Evolutionary conservation across 1,140 invertebrate genomes (phyloP), one percentile per base, ranked within the genome.

Genomic region (Melitaea cinxia): DNA sequence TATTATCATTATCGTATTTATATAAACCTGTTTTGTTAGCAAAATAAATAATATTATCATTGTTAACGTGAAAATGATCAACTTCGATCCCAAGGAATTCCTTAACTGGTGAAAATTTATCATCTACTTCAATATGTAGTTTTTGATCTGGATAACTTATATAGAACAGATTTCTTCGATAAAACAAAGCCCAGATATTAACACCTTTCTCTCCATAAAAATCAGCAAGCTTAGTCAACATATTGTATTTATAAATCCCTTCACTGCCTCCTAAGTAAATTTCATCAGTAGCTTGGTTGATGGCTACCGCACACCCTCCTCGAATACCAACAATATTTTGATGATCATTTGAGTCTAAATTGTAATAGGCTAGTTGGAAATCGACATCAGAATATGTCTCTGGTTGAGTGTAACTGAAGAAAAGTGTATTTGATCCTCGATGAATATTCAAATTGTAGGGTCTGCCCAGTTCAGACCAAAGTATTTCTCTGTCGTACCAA

Each of bases 241-340:
- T 75, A 19, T 85, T 82, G 19, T 78, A 88, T 73, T 80, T 86
- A 45, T 82, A 88, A 12, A 88, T 87, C 1, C 85, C 85, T 23
- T 85, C 78, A 23, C 72, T 77, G 0, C 85, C 83, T 37, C 83
- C 85, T 9, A 88, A 52, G 26, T 75, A 88, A 30, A 88, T 77
- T 10, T 82, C 75, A 47, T 85, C 82, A 24, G 76, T 83, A 0
- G 14, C 57, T 59, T 87, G 74, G 42, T 87, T 80, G 62, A 88
- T 78, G 0, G 81, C 74, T 1, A 78, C 67, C 0, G 83, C 68
- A 63, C 82, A 88, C 0, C 85, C 85, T 0, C 81, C 82, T 68
- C 42, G 71, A 3, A 88, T 80, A 2, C 83, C 82, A 50, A 72
- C 65, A 4, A 88, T 79, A 10, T 59, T 78, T 50, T 76, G 55